Evolutionary conservation across 2,113 vertebrate genomes (phyloP).

Genomic region (Climacteris rufus): DNA sequence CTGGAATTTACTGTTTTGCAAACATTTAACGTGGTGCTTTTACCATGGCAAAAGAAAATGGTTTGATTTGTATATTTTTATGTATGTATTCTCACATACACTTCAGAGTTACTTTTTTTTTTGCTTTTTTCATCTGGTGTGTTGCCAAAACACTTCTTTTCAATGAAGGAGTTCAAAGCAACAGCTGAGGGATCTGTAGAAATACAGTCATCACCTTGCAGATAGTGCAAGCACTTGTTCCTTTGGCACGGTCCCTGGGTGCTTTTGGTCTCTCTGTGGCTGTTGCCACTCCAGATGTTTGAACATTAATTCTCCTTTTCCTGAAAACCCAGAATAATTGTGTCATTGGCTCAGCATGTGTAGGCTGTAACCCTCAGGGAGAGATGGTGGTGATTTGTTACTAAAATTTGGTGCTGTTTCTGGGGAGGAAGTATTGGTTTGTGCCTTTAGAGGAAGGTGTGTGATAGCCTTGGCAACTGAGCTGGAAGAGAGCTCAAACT

Average conservation of each 20-base stretch:
- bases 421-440: not conserved
- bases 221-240: not conserved
- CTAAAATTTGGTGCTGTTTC: not conserved
- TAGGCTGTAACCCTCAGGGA: not conserved
- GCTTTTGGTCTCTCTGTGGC: not conserved
- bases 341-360: accelerated
- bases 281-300: accelerated
- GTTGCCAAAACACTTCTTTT: not conserved
- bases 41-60: not conserved
- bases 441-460: not conserved
- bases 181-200: not conserved
- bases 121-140: not conserved
- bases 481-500: not conserved
- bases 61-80: not conserved
- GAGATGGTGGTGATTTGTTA: not conserved
- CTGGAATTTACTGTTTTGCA: not conserved
- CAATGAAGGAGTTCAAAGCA: not conserved
- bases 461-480: not conserved
- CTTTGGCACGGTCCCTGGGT: accelerated
- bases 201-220: not conserved
- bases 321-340: not conserved
- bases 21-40: not conserved
- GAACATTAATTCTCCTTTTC: not conserved
- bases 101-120: not conserved
- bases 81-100: not conserved